These are phyloP conservation scores for Alectura lathami DNA, from an alignment of 2,113 vertebrate species.

Conservation along the genomic window DNA sequence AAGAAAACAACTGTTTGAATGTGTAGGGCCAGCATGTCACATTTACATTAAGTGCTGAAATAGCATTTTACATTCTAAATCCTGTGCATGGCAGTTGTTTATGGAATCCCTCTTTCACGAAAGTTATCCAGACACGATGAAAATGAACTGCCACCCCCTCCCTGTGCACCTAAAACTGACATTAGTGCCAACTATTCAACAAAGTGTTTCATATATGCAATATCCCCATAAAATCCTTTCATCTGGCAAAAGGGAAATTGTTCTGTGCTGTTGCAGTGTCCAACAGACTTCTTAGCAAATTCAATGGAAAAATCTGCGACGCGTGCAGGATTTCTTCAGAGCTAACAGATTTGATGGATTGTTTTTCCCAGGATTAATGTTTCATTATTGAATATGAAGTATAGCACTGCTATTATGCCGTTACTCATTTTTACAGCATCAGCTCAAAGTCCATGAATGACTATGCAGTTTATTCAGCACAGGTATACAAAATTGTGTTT, in stretches of 20 bases:
- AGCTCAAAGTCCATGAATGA: background rate
- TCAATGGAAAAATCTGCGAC: background rate
- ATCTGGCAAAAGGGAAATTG: background rate
- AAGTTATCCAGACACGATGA: background rate
- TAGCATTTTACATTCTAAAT: background rate
- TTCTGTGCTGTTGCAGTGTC: background rate
- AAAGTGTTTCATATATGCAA: background rate
- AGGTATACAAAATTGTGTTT: background rate
- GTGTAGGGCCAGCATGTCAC: background rate
- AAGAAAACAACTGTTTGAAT: background rate
- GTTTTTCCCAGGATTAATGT: background rate
- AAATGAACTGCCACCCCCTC: background rate
- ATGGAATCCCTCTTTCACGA: background rate
- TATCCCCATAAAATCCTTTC: conserved; percentile 22
- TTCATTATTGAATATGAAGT: background rate
- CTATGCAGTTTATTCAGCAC: background rate
- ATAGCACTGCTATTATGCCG: background rate
- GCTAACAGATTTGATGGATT: background rate
- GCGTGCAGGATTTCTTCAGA: background rate
- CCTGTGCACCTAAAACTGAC: background rate
- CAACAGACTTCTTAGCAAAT: background rate
- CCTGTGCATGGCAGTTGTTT: background rate
- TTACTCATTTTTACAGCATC: background rate
- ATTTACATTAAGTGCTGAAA: background rate
- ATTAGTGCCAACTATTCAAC: background rate